Percentiles rank a stretch among this genome's conserved stretches.
Conservation (phyloP, 2,113 vertebrate species). For the Rhabdomys dilectus region DNA sequence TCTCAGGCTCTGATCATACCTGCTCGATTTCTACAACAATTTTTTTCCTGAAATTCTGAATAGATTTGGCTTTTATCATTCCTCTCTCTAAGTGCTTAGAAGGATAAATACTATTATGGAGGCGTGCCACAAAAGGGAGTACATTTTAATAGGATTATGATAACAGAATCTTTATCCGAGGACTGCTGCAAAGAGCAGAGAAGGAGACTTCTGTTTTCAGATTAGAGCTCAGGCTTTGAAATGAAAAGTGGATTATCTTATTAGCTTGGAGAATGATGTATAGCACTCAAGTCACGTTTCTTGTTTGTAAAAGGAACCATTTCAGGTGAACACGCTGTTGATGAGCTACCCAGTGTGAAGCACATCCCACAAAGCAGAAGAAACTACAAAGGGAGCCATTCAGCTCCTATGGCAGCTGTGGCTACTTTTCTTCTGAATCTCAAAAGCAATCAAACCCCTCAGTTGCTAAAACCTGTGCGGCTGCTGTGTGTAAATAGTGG, state of each 20-base stretch:
- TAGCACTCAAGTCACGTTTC: conserved; percentile 51
- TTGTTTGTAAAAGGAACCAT: conserved; percentile 57
- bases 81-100: conserved; percentile 57
- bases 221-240: conserved; percentile 65
- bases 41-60: conserved; percentile 49
- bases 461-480: conserved; percentile 43
- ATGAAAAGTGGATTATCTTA: conserved; percentile 78
- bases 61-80: conserved; percentile 60
- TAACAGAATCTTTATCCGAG: conserved; percentile 67
- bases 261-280: conserved; percentile 60
- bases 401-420: conserved; percentile 30
- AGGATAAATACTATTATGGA: conserved; percentile 72
- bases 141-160: conserved; percentile 78
- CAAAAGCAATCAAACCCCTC: conserved; percentile 55
- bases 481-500: conserved; percentile 45
- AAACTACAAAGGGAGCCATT: conserved; percentile 23
- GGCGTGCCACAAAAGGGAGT: conserved; percentile 48
- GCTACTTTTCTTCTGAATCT: conserved; percentile 36
- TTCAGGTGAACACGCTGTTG: conserved; percentile 52
- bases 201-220: conserved; percentile 69
- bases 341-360: neutral
- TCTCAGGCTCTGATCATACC: neutral
- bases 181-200: conserved; percentile 49
- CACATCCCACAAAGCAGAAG: neutral
- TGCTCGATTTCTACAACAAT: conserved; percentile 15